These are phyloP conservation scores for Agelaius tricolor DNA, from an alignment of 2,113 vertebrate genomes.

Conservation along the genomic window DNA sequence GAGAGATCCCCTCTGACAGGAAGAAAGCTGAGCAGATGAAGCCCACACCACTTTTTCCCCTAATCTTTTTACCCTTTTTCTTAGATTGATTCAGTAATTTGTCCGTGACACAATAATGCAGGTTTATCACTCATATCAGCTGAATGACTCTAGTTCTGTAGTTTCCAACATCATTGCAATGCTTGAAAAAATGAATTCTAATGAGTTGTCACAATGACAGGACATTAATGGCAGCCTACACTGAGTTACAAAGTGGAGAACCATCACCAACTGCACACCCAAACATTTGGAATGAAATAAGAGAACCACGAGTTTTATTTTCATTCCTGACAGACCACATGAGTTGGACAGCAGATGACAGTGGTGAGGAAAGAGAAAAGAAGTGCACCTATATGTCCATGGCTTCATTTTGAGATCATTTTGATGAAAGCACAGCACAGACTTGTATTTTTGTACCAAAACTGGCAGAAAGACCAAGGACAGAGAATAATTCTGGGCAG, in stretches of 20 bases:
- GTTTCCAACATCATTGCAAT: not conserved
- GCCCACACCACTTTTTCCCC: accelerated
- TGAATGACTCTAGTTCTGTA: not conserved
- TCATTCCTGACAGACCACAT: not conserved
- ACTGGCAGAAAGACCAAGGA: not conserved
- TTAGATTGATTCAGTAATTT: not conserved
- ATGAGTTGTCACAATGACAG: not conserved
- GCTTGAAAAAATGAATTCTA: not conserved
- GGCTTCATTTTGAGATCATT: not conserved
- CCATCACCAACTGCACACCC: not conserved
- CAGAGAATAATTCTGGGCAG: not conserved
- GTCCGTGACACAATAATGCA: not conserved
- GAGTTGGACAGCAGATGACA: not conserved
- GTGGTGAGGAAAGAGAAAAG: not conserved
- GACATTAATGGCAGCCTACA: not conserved
- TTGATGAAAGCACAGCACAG: not conserved
- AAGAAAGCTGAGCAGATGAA: not conserved
- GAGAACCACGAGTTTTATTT: not conserved
- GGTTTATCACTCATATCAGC: not conserved
- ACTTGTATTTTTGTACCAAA: not conserved
- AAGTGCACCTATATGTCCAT: not conserved
- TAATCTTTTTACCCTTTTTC: not conserved
- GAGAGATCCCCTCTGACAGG: not conserved
- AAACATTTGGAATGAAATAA: not conserved
- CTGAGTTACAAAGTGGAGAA: not conserved